Percentiles rank a stretch among this genome's conserved stretches.
Conservation (phyloP, 1,140 invertebrate species). For the Dinoponera quadriceps region DNA sequence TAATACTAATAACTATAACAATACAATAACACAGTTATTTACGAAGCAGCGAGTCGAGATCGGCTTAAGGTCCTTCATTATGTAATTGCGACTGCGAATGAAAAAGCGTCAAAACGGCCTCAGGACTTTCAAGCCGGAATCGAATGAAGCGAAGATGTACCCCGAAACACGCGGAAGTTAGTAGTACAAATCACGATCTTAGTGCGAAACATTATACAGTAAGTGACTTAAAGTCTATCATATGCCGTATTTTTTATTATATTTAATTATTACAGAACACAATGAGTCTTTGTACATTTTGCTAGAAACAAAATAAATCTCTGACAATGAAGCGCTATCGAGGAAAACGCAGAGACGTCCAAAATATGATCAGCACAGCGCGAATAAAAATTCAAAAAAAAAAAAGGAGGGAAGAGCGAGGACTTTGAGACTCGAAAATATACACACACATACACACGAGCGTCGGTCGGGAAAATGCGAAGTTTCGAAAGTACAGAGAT, state of each 20-base stretch:
- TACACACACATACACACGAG: too few species aligned
- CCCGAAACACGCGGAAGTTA: neutral
- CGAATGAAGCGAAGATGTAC: constrained; percentile 1
- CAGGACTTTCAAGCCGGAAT: neutral
- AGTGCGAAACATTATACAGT: neutral
- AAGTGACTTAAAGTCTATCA: constrained; percentile 39
- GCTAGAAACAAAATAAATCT: constrained; percentile 20
- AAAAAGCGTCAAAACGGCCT: neutral
- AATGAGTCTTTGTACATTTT: constrained; percentile 54
- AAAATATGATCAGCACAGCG: neutral
- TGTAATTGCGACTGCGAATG: neutral
- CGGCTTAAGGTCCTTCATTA: neutral
- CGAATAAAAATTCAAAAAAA: too few species aligned
- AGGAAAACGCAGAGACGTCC: neutral
- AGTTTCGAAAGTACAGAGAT: too few species aligned
- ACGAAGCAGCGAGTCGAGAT: constrained; percentile 3
- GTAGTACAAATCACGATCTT: constrained; percentile 3
- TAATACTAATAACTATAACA: constrained; percentile 11
- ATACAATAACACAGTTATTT: constrained; percentile 11
- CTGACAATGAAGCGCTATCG: constrained; percentile 1
- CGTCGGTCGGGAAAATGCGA: too few species aligned
- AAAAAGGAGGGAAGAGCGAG: too few species aligned
- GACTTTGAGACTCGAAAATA: too few species aligned
- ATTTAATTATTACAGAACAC: constrained; percentile 36
- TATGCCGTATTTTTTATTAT: constrained; percentile 32